Conservation (phyloP, 2,888 invertebrate genomes). For the Graphium colonna region DNA sequence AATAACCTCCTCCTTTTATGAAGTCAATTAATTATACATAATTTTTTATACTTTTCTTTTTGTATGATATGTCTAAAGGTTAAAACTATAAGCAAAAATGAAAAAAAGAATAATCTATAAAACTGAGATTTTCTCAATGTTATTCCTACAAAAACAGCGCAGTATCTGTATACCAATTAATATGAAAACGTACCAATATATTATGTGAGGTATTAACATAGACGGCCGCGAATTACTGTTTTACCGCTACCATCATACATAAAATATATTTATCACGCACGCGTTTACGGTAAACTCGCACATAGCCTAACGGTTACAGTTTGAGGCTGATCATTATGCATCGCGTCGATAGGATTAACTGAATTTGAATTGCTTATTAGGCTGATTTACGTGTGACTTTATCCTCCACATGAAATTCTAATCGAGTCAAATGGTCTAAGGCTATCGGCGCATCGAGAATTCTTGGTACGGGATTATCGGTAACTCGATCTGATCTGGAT, state of each 20-base stretch:
- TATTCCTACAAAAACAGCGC: too few relatives aligned
- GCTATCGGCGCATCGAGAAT: constrained; percentile 22
- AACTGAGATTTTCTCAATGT: too few relatives aligned
- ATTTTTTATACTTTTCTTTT: too few relatives aligned
- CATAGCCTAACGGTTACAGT: constrained; percentile 25
- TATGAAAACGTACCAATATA: too few relatives aligned
- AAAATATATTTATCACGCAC: constrained; percentile 23
- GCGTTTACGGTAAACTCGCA: constrained; percentile 28
- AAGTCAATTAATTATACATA: too few relatives aligned
- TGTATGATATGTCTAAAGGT: too few relatives aligned
- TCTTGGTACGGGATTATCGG: constrained; percentile 39
- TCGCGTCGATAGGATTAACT: constrained; percentile 64
- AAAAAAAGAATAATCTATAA: too few relatives aligned
- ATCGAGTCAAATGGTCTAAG: constrained; percentile 26
- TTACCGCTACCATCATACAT: background rate
- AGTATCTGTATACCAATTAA: too few relatives aligned
- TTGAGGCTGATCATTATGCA: constrained; percentile 42
- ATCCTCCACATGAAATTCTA: constrained; percentile 34
- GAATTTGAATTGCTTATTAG: constrained; percentile 73
- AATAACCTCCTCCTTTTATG: too few relatives aligned
- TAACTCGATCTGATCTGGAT: constrained; percentile 51
- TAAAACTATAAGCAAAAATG: constrained; percentile 6
- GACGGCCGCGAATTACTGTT: background rate
- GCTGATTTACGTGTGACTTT: constrained; percentile 65
- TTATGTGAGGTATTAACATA: constrained; percentile 12